Percentiles rank a stretch among this genome's conserved stretches.
phyloP scores from a whole-genome alignment of 2,113 vertebrate species.

The Ochotona princeps region DNA sequence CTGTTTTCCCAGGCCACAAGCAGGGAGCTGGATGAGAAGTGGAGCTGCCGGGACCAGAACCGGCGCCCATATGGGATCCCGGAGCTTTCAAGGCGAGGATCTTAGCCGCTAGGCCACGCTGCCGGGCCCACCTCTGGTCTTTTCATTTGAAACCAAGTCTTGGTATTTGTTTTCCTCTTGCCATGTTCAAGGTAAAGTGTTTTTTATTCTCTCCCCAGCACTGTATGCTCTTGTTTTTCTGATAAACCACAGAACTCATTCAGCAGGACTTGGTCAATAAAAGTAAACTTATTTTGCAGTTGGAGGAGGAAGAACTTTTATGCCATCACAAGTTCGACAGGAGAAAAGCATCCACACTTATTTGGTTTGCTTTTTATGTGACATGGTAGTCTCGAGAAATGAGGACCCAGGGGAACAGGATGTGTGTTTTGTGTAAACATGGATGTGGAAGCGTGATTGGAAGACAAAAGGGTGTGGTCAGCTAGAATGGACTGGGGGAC shows the following conservation, averaged over 20 bases:
- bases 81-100: too few relatives aligned
- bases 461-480: not conserved
- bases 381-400: not conserved
- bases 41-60: too few relatives aligned
- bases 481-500: not conserved
- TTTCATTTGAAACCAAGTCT: not conserved
- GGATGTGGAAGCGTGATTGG: not conserved
- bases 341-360: not conserved
- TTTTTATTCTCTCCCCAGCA: not conserved
- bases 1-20: too few relatives aligned
- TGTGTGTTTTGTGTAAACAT: not conserved
- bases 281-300: constrained; percentile 21
- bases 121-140: not conserved
- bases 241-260: not conserved
- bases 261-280: not conserved
- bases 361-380: not conserved
- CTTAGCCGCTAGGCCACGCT: too few relatives aligned
- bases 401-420: not conserved
- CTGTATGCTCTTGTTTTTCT: not conserved
- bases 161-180: not conserved
- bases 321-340: not conserved
- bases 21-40: too few relatives aligned
- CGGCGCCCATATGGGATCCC: too few relatives aligned
- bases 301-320: not conserved
- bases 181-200: not conserved